A percentile compares a stretch with the other conserved stretches of the same genome.
Evolutionary conservation across 2,113 vertebrate genomes (phyloP).

Genomic region (human): DNA sequence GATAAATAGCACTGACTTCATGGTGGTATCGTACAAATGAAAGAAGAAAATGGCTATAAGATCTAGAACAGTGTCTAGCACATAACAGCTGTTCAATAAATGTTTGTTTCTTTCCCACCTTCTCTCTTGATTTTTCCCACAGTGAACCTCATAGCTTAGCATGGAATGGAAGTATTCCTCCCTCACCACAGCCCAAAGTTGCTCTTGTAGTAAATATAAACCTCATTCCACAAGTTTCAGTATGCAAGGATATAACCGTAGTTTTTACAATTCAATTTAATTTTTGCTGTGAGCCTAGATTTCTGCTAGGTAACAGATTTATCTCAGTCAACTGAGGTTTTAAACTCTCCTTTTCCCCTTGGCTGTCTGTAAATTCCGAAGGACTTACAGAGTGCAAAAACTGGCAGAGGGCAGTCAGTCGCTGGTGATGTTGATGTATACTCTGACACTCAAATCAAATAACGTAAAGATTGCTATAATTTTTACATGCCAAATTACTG

Average conservation of each 20-base stretch:
- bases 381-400: not conserved
- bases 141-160: not conserved
- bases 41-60: not conserved
- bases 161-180: not conserved
- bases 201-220: not conserved
- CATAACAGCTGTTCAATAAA: not conserved
- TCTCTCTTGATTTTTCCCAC: not conserved
- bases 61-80: not conserved
- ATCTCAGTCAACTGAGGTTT: not conserved
- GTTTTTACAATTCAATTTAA: slow-evolving; percentile 5
- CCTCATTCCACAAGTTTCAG: not conserved
- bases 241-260: not conserved
- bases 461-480: not conserved
- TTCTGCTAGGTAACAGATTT: not conserved
- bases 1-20: not conserved
- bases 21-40: not conserved
- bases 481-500: not conserved
- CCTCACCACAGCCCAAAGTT: not conserved
- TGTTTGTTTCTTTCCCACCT: not conserved
- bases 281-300: not conserved
- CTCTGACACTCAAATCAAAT: not conserved
- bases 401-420: not conserved
- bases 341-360: not conserved
- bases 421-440: rapidly evolving
- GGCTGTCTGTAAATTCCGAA: not conserved